Conservation (phyloP, 2,888 invertebrate genomes). For the Acrobasis suavella region DNA sequence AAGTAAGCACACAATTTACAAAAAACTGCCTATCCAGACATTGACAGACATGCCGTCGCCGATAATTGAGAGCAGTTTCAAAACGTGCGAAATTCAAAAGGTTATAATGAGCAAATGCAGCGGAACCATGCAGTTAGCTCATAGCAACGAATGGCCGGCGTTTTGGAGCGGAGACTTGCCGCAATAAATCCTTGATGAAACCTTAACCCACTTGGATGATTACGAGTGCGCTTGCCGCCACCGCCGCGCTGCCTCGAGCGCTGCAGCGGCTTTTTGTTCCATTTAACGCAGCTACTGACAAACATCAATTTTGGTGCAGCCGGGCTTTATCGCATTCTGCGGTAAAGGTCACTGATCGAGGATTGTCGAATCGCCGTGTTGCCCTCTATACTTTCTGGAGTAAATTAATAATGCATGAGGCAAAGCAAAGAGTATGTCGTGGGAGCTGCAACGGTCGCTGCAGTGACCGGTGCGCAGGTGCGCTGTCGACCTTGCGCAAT, state of each 20-base stretch:
- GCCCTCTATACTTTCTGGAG: conserved; percentile 47
- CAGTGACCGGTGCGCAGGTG: conserved; percentile 66
- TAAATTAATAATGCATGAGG: conserved; percentile 56
- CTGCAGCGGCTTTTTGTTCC: conserved; percentile 58
- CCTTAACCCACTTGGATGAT: conserved; percentile 82
- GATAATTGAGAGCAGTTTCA: conserved; percentile 48
- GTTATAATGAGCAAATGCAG: conserved; percentile 70
- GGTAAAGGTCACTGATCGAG: conserved; percentile 45
- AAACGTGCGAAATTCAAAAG: conserved; percentile 52
- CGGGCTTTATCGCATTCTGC: conserved; percentile 18
- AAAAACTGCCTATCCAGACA: conserved; percentile 44
- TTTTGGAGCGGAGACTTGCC: conserved; percentile 82
- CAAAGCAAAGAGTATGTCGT: conserved; percentile 47
- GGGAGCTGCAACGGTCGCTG: conserved; percentile 67
- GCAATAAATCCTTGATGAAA: conserved; percentile 82
- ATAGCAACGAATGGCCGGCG: conserved; percentile 73
- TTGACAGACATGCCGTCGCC: conserved; percentile 62
- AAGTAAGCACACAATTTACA: conserved; percentile 33
- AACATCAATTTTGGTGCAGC: conserved; percentile 10
- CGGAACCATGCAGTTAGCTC: conserved; percentile 78
- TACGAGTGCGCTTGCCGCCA: conserved; percentile 68
- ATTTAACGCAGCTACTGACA: conserved; percentile 38
- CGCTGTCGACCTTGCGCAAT: conserved; percentile 75
- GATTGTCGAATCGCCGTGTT: conserved; percentile 43
- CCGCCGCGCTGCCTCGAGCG: conserved; percentile 59